These are phyloP conservation scores for Epinotia ramella DNA, from an alignment of 2,888 invertebrate genomes.

Conservation along the genomic window DNA sequence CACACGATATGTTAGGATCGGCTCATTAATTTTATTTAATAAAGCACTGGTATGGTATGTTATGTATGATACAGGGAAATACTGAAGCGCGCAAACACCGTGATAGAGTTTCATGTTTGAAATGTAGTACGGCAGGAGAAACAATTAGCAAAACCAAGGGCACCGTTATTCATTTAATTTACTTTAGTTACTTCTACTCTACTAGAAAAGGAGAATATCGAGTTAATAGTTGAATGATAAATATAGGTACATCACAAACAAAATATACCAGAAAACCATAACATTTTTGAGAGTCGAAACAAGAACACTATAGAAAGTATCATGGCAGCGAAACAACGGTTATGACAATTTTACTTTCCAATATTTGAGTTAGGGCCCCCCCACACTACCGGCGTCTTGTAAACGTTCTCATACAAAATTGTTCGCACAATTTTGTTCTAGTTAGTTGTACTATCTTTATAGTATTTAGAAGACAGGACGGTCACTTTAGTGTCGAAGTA, in stretches of 20 bases:
- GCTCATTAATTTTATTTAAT: neutral
- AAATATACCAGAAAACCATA: neutral
- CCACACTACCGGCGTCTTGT: too few species aligned
- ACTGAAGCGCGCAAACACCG: neutral
- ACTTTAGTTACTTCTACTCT: neutral
- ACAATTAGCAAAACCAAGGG: neutral
- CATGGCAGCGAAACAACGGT: neutral
- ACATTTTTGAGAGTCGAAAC: neutral
- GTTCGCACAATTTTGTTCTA: too few species aligned
- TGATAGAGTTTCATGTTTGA: neutral
- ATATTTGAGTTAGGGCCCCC: too few species aligned
- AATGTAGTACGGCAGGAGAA: neutral
- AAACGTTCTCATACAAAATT: too few species aligned
- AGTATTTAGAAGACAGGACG: too few species aligned
- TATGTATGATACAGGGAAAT: neutral
- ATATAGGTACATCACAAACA: neutral
- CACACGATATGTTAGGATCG: neutral
- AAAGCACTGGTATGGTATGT: neutral
- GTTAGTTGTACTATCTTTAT: too few species aligned
- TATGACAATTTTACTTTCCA: neutral
- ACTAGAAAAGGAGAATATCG: neutral
- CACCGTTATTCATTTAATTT: neutral
- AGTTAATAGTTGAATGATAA: neutral
- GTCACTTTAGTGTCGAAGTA: neutral
- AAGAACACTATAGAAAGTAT: neutral